Percentiles rank a stretch among this genome's conserved stretches.
Evolutionary conservation across 2,113 vertebrate species (phyloP).

Genomic region (Pavo muticus): DNA sequence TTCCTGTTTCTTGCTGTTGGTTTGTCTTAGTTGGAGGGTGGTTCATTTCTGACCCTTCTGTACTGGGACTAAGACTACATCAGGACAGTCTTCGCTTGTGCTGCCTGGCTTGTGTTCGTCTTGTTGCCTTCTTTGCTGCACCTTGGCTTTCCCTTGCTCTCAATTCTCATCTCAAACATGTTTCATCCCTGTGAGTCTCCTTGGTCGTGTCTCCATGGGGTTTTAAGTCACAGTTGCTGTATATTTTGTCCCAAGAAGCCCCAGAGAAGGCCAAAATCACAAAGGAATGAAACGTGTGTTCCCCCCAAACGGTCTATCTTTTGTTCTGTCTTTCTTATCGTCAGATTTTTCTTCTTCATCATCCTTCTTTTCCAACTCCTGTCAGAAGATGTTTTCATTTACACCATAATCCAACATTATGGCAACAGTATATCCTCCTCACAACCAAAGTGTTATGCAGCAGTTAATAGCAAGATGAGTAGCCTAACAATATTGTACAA

Average conservation of each 20-base stretch:
- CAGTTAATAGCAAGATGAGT: neutral
- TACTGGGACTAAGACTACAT: neutral
- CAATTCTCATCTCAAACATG: neutral
- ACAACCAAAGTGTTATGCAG: neutral
- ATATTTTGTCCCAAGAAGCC: neutral
- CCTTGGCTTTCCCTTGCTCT: too few relatives aligned
- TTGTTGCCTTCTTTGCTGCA: neutral
- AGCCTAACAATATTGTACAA: neutral
- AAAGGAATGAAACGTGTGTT: neutral
- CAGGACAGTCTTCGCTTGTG: neutral
- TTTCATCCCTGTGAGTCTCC: neutral
- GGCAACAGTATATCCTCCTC: neutral
- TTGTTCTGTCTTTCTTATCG: constrained; percentile 74
- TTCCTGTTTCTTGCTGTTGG: neutral
- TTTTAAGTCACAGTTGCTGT: neutral
- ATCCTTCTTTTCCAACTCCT: constrained; percentile 89
- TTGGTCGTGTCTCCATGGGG: neutral
- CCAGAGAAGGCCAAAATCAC: neutral
- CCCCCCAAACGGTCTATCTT: neutral
- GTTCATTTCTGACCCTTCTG: fast-evolving
- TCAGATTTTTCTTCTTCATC: constrained; percentile 82
- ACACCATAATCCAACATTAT: neutral
- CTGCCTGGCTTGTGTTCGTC: neutral
- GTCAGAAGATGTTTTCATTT: constrained; percentile 14
- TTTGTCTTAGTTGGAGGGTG: neutral